Conservation (phyloP, 2,888 invertebrate genomes). For the Eristalinus aeneus region DNA sequence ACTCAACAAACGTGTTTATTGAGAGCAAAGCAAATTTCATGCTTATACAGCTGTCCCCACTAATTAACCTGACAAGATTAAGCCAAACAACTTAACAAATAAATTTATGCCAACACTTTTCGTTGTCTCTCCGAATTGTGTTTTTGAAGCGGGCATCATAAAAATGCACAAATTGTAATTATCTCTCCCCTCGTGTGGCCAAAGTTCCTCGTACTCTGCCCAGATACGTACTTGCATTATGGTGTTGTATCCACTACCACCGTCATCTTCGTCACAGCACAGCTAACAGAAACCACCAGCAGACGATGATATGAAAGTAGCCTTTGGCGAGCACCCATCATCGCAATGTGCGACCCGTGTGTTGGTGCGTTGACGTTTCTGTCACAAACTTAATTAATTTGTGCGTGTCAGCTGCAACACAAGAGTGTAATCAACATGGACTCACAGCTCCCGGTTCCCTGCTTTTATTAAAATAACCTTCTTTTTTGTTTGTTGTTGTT, state of each 20-base stretch:
- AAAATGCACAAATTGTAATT: slow-evolving; percentile 51
- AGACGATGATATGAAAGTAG: slow-evolving; percentile 19
- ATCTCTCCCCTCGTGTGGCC: slow-evolving; percentile 18
- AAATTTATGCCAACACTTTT: slow-evolving; percentile 44
- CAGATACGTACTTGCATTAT: neutral
- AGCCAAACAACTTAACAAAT: slow-evolving; percentile 39
- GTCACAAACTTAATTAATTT: slow-evolving; percentile 63
- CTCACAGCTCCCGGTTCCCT: slow-evolving; percentile 18
- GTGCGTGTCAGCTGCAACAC: slow-evolving; percentile 60
- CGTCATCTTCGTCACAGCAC: neutral
- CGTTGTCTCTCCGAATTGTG: slow-evolving; percentile 19
- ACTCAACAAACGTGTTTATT: slow-evolving; percentile 2
- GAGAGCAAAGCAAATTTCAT: slow-evolving; percentile 15
- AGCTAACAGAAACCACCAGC: neutral
- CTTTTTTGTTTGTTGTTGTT: neutral
- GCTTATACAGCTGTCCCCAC: slow-evolving; percentile 24
- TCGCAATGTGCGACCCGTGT: slow-evolving; percentile 34
- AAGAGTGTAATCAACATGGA: slow-evolving; percentile 53
- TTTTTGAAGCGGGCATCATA: slow-evolving; percentile 1
- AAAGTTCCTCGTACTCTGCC: neutral
- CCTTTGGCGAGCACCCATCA: slow-evolving; percentile 44
- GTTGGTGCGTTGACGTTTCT: slow-evolving; percentile 51
- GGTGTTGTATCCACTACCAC: slow-evolving; percentile 1
- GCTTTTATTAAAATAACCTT: slow-evolving; percentile 43
- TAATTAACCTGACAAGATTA: slow-evolving; percentile 39